Evolutionary conservation across 92 coral and sea anemone species (phyloP).

Genomic region (Zoanthus sansibaricus): DNA sequence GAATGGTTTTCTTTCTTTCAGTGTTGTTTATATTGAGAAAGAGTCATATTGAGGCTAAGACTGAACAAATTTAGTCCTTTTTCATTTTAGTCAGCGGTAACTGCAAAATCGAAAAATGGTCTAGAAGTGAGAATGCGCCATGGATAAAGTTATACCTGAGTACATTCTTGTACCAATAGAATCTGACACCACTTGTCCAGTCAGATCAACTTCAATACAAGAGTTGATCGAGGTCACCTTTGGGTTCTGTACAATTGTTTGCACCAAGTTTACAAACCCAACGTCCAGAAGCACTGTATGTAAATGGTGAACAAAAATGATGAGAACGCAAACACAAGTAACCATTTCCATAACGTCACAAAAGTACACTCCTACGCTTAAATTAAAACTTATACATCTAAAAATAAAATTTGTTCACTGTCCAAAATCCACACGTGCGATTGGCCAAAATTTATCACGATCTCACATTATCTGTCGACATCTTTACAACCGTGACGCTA

Average conservation of each 20-base stretch:
- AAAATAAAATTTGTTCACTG: no score
- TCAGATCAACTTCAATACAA: conserved; percentile 93
- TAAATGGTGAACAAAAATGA: background rate
- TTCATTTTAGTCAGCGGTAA: background rate
- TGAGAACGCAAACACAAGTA: background rate
- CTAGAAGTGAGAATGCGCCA: background rate
- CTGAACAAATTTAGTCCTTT: background rate
- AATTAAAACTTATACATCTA: background rate
- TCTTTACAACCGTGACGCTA: no score
- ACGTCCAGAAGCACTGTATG: conserved; percentile 86
- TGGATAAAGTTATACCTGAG: conserved; percentile 67
- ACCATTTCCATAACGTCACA: background rate
- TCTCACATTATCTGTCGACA: no score
- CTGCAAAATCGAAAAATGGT: background rate
- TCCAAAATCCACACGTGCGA: no score
- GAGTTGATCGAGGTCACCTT: conserved; percentile 94
- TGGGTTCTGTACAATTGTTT: conserved; percentile 81
- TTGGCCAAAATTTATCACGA: no score
- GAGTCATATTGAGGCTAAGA: no score
- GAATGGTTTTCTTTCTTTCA: no score
- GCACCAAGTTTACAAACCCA: conserved; percentile 88
- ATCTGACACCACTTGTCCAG: conserved; percentile 97
- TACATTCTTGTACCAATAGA: conserved; percentile 95
- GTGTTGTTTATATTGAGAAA: no score
- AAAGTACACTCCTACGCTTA: background rate